Percentiles rank a stretch among this genome's conserved stretches.
phyloP scores from a whole-genome alignment of 2,888 invertebrate species.

The Melanophora roralis region DNA sequence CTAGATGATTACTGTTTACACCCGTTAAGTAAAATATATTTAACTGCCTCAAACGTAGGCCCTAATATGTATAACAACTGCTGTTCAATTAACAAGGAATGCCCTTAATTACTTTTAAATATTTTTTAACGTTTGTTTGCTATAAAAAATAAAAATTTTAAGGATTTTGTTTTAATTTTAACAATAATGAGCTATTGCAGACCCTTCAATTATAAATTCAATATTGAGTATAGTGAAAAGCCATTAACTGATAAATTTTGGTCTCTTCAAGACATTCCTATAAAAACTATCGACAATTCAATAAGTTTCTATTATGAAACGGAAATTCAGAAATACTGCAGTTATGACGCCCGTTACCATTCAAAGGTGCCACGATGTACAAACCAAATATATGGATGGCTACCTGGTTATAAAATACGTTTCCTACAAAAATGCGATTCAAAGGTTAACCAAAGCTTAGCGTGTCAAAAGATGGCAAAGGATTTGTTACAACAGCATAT shows the following conservation, averaged over 20 bases:
- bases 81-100: constrained; percentile 1
- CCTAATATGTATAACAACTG: neutral
- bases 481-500: constrained; percentile 26
- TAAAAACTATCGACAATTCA: neutral
- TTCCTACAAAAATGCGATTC: constrained; percentile 42
- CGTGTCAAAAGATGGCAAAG: constrained; percentile 10
- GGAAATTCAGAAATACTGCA: constrained; percentile 38
- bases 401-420: constrained; percentile 51
- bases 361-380: constrained; percentile 51
- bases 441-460: neutral
- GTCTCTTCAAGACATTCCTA: constrained; percentile 21
- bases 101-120: constrained; percentile 29
- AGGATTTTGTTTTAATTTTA: neutral
- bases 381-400: constrained; percentile 60
- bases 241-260: constrained; percentile 57
- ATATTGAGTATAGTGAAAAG: constrained; percentile 20
- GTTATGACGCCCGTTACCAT: constrained; percentile 44
- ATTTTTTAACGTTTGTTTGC: neutral
- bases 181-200: constrained; percentile 18
- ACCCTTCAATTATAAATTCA: constrained; percentile 23
- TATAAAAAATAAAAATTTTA: neutral
- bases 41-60: constrained; percentile 20
- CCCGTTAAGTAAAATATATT: constrained; percentile 14
- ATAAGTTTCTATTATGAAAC: constrained; percentile 28
- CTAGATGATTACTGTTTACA: constrained; percentile 1